Base-by-base conservation (phyloP, 2,888 invertebrate species). In the Ethmia dodecea region DNA sequence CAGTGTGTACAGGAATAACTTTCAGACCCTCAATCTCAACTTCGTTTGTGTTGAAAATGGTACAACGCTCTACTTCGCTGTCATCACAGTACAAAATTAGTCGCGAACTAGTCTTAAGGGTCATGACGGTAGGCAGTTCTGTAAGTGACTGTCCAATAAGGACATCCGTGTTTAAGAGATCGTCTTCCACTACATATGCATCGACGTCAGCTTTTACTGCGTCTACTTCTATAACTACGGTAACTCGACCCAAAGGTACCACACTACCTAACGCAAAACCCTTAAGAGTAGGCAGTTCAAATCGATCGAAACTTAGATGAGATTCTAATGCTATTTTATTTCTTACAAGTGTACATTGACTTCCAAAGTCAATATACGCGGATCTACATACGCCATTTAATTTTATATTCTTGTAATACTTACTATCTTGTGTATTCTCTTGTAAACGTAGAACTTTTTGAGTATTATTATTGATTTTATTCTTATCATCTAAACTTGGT, bases 331-430 rank as follows among this genome's bases (percentile, higher is more conserved):
- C 38, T 4, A 28, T 25, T 5, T 14, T 30, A 11, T 13, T 6
- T 27, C 20, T 35, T 11, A 42, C 20, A 2, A 45, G 16, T 2
- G 42, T 38, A 12, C 42, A 42, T 15, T 45, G 30, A 26, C 42
- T 42, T 2, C 42, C 45, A 5, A 42, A 38, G 24, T 45, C 45
- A 5, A 45, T 28, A 22, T 33, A 42, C 2, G 34, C 38, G 13
- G 30, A 24, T 4, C 27, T 16, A 5, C 13, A 3, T 1, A 18
- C 27, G 15, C 28, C 31, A 29, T 45, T 37, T n/a, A 41, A 18
- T 18, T 16, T 31, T 6, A 37, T 25, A 1, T 12, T 6, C 16
- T 44, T 44, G 27, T 22, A 37, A 35, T 37, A 44, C 26, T 38
- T 40, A 22, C 29, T 13, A 31, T 40, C n/a, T 29, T 1, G 20